A percentile compares a stretch with the other conserved stretches of the same genome.
phyloP scores from a whole-genome alignment of 2,113 vertebrate genomes.

The Heliornis fulica region DNA sequence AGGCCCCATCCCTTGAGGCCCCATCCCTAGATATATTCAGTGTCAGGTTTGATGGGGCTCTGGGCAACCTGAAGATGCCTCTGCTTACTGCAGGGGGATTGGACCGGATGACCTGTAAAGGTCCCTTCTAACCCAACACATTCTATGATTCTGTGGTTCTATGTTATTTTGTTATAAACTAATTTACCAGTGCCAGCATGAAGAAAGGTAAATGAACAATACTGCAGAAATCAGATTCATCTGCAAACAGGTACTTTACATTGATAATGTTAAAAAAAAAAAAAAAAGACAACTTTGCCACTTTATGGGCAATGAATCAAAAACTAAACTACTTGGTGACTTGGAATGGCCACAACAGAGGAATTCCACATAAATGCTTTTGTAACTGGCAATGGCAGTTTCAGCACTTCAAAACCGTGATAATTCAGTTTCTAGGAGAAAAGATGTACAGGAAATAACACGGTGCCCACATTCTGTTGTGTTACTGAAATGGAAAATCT shows the following conservation, averaged over 20 bases:
- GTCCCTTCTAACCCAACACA: too few relatives aligned
- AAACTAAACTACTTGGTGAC: background rate
- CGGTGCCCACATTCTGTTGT: background rate
- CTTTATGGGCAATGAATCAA: background rate
- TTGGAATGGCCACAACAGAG: background rate
- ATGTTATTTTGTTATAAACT: background rate
- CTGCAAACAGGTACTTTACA: background rate
- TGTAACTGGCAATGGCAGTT: background rate
- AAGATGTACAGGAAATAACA: background rate
- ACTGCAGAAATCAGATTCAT: background rate
- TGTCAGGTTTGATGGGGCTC: too few relatives aligned
- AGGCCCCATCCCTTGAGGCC: too few relatives aligned
- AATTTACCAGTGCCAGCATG: background rate
- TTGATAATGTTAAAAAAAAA: background rate
- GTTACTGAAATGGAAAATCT: conserved; percentile 10
- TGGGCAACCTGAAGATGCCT: too few relatives aligned
- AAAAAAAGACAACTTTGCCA: background rate
- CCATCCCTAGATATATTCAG: too few relatives aligned
- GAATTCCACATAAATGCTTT: background rate
- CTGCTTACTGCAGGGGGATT: too few relatives aligned
- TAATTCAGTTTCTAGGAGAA: background rate
- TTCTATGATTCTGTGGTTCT: too few relatives aligned
- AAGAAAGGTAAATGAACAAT: background rate
- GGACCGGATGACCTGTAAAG: too few relatives aligned
- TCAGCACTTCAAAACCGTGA: background rate